Percentiles rank a stretch among this genome's conserved stretches.
These are phyloP conservation scores for Mesembrinibis cayennensis DNA, from an alignment of 2,113 vertebrate genomes.

Conservation along the genomic window DNA sequence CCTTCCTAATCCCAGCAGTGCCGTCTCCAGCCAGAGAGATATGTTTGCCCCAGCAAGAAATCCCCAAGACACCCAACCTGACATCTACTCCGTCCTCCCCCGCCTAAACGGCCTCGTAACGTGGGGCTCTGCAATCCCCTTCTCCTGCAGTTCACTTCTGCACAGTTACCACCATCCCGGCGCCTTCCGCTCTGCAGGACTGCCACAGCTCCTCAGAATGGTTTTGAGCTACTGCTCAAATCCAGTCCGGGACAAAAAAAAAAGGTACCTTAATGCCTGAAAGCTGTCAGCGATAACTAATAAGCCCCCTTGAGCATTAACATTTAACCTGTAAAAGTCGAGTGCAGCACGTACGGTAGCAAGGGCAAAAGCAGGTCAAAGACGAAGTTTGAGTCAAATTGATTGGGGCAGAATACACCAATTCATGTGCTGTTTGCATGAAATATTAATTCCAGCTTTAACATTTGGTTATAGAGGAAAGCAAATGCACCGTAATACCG, in stretches of 20 bases:
- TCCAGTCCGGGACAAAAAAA: not conserved
- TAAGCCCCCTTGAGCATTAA: not conserved
- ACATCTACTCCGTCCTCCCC: not conserved
- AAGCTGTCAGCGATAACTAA: not conserved
- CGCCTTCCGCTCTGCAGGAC: not conserved
- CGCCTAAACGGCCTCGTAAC: not conserved
- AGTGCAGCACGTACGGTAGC: rapidly evolving
- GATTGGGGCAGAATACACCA: not conserved
- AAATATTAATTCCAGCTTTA: conserved; percentile 39
- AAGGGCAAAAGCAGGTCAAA: conserved; percentile 39
- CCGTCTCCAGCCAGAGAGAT: not conserved
- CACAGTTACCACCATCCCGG: not conserved
- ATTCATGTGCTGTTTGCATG: not conserved
- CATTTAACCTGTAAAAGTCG: conserved; percentile 5
- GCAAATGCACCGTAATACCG: not conserved
- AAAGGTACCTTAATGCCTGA: not conserved
- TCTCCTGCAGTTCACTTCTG: not conserved
- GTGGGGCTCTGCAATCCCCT: not conserved
- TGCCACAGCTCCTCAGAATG: not conserved
- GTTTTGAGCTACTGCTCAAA: not conserved
- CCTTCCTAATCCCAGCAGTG: not conserved
- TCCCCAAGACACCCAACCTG: not conserved
- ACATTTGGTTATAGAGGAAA: not conserved
- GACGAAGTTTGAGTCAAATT: conserved; percentile 21
- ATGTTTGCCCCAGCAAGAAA: not conserved